phyloP scores from a whole-genome alignment of 23 tunicate species.

The Diplosoma virens region DNA sequence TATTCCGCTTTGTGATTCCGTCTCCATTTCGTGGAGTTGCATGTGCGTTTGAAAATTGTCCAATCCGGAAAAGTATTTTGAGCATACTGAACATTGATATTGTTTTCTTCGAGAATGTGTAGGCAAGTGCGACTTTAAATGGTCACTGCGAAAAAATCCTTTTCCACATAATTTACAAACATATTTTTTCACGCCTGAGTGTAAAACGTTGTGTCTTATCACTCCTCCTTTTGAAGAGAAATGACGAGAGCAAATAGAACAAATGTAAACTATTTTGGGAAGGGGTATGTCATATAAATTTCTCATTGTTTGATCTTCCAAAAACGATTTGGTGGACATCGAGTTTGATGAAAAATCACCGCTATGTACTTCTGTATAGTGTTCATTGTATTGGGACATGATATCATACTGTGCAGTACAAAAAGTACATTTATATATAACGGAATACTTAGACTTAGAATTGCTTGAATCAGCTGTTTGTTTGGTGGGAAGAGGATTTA shows the following conservation, averaged over 20 bases:
- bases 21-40: neutral
- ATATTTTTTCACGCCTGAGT: slow-evolving; percentile 11
- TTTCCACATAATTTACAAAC: slow-evolving; percentile 18
- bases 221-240: neutral
- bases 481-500: too few species aligned
- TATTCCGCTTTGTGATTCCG: neutral
- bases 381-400: neutral
- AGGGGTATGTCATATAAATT: neutral
- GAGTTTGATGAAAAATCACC: neutral
- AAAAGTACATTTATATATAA: slow-evolving; percentile 4
- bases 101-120: slow-evolving; percentile 5
- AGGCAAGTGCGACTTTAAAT: slow-evolving; percentile 11
- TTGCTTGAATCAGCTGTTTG: too few species aligned
- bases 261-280: neutral
- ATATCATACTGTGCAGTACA: slow-evolving; percentile 10
- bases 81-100: neutral
- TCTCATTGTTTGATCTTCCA: slow-evolving; percentile 1
- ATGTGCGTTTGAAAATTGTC: neutral
- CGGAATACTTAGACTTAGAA: neutral
- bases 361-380: neutral
- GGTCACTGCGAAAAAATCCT: slow-evolving; percentile 18
- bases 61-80: neutral
- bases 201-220: slow-evolving; percentile 2
- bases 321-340: neutral
- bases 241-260: neutral